Base-by-base conservation (phyloP, 2,888 invertebrate genomes). In the Malacosoma neustria region DNA sequence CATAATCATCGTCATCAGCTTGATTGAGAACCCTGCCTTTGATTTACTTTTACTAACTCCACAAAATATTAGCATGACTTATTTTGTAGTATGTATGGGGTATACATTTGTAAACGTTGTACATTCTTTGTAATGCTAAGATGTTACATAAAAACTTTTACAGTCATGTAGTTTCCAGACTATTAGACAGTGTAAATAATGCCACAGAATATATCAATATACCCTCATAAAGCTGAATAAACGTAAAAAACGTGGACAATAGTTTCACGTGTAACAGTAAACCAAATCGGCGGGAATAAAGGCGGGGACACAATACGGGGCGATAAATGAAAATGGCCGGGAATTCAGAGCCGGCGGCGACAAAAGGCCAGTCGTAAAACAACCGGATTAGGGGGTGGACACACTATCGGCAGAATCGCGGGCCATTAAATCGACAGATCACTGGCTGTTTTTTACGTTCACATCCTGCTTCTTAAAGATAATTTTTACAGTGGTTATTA, bases 291-390 rank as follows among this genome's bases (percentile, higher is more conserved):
- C 41, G 45, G 47, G 49, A 51, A 57, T 61, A 61, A 64, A 58
- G 58, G 45, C 48, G 39, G 51, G 51, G 48, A 54, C 61, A 66
- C 68, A 68, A 68, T 70, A 63, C 60, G 56, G 51, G 54, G 57
- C 65, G 71, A 77, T 77, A 81, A 79, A 77, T 74, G 74, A 63
- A 65, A 71, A 68, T 62, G 66, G 64, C 61, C 54, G 59, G 63
- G 67, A 66, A 68, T 74, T 72, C 67, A 62, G 60, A 57, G 67
- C 56, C 51, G 49, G 50, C 55, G 55, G 54, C 67, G 70, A 72
- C 71, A 68, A 67, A 65, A 70, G 69, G 64, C 64, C 46, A 54
- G 60, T 74, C 79, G 72, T 82, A 81, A 82, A 82, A 76, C 68
- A 64, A 62, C 64, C 54, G 75, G 74, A 77, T 81, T 77, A 76